phyloP scores from a whole-genome alignment of 2,888 invertebrate species.

The Monoplex corrugatus region DNA sequence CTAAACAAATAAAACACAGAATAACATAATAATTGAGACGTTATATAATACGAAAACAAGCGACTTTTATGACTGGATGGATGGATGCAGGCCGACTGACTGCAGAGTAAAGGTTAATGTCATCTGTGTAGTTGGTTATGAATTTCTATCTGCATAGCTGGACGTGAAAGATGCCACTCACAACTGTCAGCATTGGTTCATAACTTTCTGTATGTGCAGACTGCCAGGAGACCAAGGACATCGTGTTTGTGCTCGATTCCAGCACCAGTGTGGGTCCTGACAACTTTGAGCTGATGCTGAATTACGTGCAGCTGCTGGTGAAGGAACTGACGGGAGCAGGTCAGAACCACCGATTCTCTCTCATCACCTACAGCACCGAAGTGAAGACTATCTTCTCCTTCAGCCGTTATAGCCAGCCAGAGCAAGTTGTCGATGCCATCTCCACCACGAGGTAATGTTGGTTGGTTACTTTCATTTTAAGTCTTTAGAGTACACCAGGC shows the following conservation, averaged over 20 bases:
- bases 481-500: no score
- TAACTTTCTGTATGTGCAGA: constrained; percentile 60
- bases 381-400: constrained; percentile 72
- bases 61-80: no score
- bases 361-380: constrained; percentile 71
- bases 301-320: constrained; percentile 63
- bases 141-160: neutral
- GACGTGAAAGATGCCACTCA: neutral
- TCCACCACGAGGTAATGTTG: constrained; percentile 58
- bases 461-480: no score
- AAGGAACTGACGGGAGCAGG: constrained; percentile 65
- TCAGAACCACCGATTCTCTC: constrained; percentile 68
- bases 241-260: constrained; percentile 74
- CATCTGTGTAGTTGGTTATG: neutral
- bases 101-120: no score
- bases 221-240: constrained; percentile 69
- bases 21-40: no score
- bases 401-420: constrained; percentile 62
- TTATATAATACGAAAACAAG: no score
- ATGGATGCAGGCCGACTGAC: no score
- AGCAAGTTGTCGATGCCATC: constrained; percentile 62
- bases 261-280: constrained; percentile 69
- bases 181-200: no score
- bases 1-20: no score
- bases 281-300: constrained; percentile 67